Evolutionary conservation across 2,113 vertebrate species (phyloP).

Genomic region (Crypturellus undulatus): DNA sequence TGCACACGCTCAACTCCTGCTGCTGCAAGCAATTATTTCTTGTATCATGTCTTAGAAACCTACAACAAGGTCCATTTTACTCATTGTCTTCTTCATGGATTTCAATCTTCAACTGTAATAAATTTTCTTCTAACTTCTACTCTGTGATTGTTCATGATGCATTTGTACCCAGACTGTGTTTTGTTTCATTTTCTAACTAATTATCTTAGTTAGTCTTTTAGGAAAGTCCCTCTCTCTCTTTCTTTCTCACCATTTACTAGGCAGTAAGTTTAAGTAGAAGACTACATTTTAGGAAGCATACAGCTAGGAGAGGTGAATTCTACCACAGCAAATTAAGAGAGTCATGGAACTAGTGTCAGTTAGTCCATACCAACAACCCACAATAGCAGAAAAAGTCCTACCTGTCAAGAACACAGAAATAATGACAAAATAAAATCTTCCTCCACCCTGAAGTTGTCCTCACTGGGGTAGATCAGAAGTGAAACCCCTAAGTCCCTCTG

Average conservation of each 20-base stretch:
- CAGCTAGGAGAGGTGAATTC: not conserved
- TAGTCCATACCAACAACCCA: not conserved
- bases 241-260: too few species aligned
- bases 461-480: not conserved
- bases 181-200: not conserved
- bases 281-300: not conserved
- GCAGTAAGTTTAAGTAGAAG: not conserved
- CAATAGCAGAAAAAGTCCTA: not conserved
- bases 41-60: not conserved
- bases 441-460: not conserved
- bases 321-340: rapidly evolving
- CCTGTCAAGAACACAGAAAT: not conserved
- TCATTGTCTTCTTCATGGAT: not conserved
- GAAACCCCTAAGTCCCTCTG: not conserved
- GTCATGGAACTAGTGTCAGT: not conserved
- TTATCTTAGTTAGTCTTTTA: not conserved
- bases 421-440: not conserved
- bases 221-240: too few species aligned
- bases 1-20: not conserved
- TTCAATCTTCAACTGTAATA: not conserved
- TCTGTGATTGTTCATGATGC: not conserved
- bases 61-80: not conserved
- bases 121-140: not conserved
- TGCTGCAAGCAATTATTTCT: not conserved
- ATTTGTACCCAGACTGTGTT: not conserved